Evolutionary conservation across 1,140 invertebrate species (phyloP), one percentile per base, ranked within the genome.

Genomic region (Papilio polyxenes): DNA sequence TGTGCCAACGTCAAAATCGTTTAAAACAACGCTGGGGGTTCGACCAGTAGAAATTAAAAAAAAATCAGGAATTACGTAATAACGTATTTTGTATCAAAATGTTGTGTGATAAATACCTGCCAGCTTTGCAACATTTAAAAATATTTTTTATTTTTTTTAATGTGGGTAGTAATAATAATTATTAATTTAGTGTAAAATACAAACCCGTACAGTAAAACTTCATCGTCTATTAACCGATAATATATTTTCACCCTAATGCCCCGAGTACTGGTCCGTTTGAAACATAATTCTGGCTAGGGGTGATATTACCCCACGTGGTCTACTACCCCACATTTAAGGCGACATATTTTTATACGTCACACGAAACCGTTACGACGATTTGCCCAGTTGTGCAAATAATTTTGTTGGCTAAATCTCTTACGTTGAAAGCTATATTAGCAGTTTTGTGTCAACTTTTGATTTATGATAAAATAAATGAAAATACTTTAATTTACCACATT

Each of bases 351-450:
- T 88, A 85, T 85, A 76, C 88, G 90, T 89, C 89, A 87, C 89
- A 91, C 90, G 89, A 90, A 91, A 91, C 90, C 92, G 92, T 93
- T 92, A 91, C 90, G 86, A 88, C 89, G 85, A 86, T 75, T 83
- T 78, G 86, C 86, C 89, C 92, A 94, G 92, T 94, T 94, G 93
- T 93, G 92, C 93, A 94, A 94, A 94, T 93, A 91, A 85, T 90
- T 89, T 84, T 87, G 84, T 87, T 89, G 88, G 87, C 86, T 85
- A 84, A 44, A 90, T 89, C 89, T 89, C 83, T 86, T 87, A 85
- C 84, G 88, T 88, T 83, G 85, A 89, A 84, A 88, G 85, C 83
- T 91, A 80, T 91, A 87, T 85, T 79, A 80, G 49, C 74, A 17
- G 8, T 74, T 91, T 90, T 90, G 82, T 85, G 65, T 83, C 88